Evolutionary conservation across 2,113 vertebrate species (phyloP).

Genomic region (Euleptes europaea): DNA sequence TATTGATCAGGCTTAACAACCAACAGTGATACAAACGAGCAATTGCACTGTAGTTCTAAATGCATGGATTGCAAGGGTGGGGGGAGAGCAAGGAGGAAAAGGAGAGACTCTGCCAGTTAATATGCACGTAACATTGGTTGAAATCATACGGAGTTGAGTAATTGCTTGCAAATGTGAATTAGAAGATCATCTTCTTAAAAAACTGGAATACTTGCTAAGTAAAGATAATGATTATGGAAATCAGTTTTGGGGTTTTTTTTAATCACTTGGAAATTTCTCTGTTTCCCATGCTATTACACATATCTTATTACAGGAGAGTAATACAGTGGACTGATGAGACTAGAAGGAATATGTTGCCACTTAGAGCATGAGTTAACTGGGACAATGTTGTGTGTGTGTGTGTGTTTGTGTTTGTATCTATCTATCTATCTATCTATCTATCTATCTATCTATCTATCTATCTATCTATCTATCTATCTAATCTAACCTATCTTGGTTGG

Average conservation of each 20-base stretch:
- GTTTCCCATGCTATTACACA: conserved; percentile 9
- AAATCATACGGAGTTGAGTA: conserved; percentile 2
- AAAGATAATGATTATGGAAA: not conserved
- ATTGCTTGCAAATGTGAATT: conserved; percentile 20
- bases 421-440: too few species aligned
- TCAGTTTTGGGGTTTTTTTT: not conserved
- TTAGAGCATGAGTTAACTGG: not conserved
- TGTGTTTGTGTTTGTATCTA: not conserved
- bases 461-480: too few species aligned
- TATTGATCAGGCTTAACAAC: conserved; percentile 60
- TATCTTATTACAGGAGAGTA: conserved; percentile 11
- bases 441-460: too few species aligned
- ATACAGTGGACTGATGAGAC: conserved; percentile 28
- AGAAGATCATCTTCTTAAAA: not conserved
- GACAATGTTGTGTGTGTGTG: not conserved
- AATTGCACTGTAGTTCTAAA: conserved; percentile 37
- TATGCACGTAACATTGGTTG: not conserved
- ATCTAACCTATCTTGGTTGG: too few species aligned
- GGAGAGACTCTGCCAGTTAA: not conserved
- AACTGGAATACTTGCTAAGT: not conserved
- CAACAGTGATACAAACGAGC: conserved; percentile 43
- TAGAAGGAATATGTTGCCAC: conserved; percentile 11
- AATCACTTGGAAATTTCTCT: conserved; percentile 38
- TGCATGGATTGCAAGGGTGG: not conserved
- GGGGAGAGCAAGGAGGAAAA: not conserved